Evolutionary conservation across 2,888 invertebrate species (phyloP).

Genomic region (Dioctria linearis): DNA sequence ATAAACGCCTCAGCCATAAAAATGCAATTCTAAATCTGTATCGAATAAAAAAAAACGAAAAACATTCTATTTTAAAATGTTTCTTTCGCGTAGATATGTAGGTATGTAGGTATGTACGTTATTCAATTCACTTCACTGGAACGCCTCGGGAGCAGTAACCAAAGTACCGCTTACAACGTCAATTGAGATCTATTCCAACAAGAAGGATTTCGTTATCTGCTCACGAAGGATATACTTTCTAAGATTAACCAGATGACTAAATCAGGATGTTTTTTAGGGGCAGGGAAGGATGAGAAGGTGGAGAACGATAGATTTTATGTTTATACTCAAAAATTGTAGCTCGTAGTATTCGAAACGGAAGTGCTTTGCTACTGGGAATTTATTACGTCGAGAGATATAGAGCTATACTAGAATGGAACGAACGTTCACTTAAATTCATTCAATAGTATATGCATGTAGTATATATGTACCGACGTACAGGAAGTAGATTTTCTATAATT

Average conservation of each 20-base stretch:
- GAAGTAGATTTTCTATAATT: background rate
- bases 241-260: constrained; percentile 41
- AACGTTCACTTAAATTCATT: constrained; percentile 4
- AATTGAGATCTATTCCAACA: constrained; percentile 29
- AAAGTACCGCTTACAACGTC: constrained; percentile 26
- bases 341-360: background rate
- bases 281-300: background rate
- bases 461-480: background rate
- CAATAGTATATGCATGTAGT: background rate
- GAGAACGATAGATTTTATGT: constrained; percentile 30
- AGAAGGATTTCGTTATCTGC: constrained; percentile 9
- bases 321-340: constrained; percentile 1
- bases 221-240: background rate
- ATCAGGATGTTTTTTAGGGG: background rate
- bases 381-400: background rate
- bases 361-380: background rate
- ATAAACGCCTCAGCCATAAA: too few species aligned
- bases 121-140: constrained; percentile 34
- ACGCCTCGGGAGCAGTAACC: constrained; percentile 20
- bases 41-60: background rate
- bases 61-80: background rate
- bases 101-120: too few species aligned
- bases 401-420: background rate
- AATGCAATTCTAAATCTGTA: too few species aligned
- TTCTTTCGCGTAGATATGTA: constrained; percentile 3